Evolutionary conservation across 2,113 vertebrate species (phyloP).

Genomic region (Campylorhamphus procurvoides): DNA sequence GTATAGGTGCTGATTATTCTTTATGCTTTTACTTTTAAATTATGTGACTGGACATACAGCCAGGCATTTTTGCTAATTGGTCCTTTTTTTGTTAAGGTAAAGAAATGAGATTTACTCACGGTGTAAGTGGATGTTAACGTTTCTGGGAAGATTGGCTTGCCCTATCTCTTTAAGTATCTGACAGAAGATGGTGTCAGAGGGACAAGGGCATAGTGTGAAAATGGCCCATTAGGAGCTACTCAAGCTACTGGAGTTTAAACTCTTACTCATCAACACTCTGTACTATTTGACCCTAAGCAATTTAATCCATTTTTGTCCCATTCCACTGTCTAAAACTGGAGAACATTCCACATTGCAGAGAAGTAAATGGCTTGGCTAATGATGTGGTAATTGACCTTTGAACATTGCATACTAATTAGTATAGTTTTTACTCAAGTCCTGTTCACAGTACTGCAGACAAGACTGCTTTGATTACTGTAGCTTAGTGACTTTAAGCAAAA

Average conservation of each 20-base stretch:
- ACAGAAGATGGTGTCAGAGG: not conserved
- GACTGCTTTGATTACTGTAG: not conserved
- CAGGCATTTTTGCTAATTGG: not conserved
- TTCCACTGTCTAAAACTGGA: not conserved
- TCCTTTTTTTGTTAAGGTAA: not conserved
- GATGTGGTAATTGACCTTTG: conserved; percentile 13
- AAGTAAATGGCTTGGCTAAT: conserved; percentile 14
- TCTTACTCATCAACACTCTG: not conserved
- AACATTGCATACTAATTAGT: not conserved
- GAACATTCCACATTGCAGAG: not conserved
- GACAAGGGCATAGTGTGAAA: not conserved
- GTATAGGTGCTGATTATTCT: not conserved
- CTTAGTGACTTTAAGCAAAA: not conserved
- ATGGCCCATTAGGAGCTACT: not conserved
- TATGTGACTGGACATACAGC: not conserved
- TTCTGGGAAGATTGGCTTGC: not conserved
- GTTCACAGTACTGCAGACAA: not conserved
- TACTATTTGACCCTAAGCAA: not conserved
- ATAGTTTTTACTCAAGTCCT: not conserved
- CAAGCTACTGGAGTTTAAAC: not conserved
- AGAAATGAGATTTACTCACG: not conserved
- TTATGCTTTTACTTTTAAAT: not conserved
- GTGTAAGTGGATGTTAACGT: not conserved
- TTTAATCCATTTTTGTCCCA: not conserved
- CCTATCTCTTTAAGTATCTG: not conserved